Conservation (phyloP, 2,113 vertebrate genomes). For the Prinia subflava region DNA sequence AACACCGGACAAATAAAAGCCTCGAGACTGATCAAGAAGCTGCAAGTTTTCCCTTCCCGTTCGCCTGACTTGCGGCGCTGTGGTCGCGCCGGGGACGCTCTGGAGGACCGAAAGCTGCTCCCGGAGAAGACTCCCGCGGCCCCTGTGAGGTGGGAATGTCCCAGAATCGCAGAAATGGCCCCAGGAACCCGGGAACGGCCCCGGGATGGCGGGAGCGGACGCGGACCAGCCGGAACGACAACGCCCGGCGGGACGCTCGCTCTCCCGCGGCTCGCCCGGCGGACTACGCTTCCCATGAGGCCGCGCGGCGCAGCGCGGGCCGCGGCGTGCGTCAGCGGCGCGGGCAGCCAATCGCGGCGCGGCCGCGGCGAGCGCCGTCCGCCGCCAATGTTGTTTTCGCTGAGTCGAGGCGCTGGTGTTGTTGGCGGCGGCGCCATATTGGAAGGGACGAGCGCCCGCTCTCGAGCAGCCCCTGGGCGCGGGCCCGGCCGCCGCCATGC, state of each 20-base stretch:
- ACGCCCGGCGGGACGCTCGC: neutral
- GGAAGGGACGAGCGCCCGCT: slow-evolving; percentile 79
- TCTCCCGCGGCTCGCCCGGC: neutral
- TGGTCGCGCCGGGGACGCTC: accelerated
- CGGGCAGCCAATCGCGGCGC: neutral
- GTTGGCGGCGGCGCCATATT: slow-evolving; percentile 94
- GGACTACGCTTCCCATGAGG: slow-evolving; percentile 77
- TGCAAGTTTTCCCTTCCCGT: neutral
- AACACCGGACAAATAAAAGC: too few species aligned
- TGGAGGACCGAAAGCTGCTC: too few species aligned
- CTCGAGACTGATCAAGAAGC: accelerated
- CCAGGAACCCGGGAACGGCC: accelerated
- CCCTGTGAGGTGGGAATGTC: accelerated
- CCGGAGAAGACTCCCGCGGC: accelerated
- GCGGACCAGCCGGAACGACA: accelerated
- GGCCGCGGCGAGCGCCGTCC: slow-evolving; percentile 72
- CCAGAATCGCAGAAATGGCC: accelerated
- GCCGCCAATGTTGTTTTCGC: slow-evolving; percentile 77
- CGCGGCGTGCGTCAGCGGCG: neutral
- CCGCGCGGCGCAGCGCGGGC: neutral
- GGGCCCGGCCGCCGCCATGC: slow-evolving; percentile 78
- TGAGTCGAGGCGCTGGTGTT: slow-evolving; percentile 75
- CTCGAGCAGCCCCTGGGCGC: slow-evolving; percentile 72
- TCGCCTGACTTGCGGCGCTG: neutral
- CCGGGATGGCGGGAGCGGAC: too few species aligned